phyloP scores from a whole-genome alignment of 2,797 vertebrate species.

The Falco novaeseelandiae region DNA sequence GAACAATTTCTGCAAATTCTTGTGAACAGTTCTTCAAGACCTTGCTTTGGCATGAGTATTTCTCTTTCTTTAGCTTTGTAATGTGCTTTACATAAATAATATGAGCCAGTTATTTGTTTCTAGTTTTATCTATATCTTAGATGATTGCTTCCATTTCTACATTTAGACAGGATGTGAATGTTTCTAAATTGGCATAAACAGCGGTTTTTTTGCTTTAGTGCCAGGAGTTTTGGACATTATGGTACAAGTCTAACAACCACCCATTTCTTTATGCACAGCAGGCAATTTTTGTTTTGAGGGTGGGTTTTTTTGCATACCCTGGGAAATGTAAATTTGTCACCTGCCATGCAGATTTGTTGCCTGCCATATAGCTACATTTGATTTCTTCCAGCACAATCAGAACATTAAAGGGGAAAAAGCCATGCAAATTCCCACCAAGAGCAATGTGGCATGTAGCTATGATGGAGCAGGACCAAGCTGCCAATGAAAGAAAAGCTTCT shows the following conservation, averaged over 20 bases:
- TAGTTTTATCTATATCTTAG: neutral
- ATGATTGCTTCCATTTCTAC: neutral
- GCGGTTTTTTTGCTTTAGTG: neutral
- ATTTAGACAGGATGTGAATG: neutral
- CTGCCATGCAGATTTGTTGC: neutral
- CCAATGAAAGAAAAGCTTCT: neutral
- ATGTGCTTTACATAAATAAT: neutral
- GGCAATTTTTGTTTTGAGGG: neutral
- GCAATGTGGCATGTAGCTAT: fast-evolving
- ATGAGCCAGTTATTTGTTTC: neutral
- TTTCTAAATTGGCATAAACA: neutral
- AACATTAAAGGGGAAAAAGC: neutral
- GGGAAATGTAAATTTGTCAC: fast-evolving
- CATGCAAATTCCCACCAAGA: neutral
- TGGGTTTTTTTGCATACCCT: neutral
- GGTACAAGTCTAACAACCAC: neutral
- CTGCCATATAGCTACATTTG: neutral
- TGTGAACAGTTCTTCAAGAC: neutral
- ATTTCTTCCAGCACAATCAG: neutral
- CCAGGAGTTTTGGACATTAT: neutral
- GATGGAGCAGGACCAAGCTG: neutral
- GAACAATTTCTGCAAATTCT: neutral
- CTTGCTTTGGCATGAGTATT: neutral
- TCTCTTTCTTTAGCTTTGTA: neutral
- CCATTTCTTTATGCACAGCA: neutral